Base-by-base conservation (phyloP, 2,113 vertebrate genomes). In the Gymnarchus niloticus region DNA sequence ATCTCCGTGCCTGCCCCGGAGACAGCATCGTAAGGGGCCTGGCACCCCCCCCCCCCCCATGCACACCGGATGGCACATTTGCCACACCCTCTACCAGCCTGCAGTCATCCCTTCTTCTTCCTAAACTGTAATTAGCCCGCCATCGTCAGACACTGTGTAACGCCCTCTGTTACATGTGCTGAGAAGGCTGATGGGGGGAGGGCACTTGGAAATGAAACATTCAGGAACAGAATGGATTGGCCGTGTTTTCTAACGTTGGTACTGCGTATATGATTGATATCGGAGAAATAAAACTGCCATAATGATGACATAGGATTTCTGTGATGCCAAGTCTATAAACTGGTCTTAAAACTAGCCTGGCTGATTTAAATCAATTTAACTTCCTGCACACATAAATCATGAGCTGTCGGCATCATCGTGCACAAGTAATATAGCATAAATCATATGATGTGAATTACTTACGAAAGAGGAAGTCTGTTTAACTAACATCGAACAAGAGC, bases 301-400 rank as follows among this genome's bases (percentile, higher is more conserved):
- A 28, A 73, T 33, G 41, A 37, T 41, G 14, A 73, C 19, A 41
- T 73, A 73, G 41, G 65, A 73, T 33, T 37, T 41, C 65, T 41
- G 33, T 73, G 65, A 1, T 33, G 37, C 65, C 41, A 17, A 73
- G 5, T 12, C 65, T 73, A 73, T 73, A 41, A 33, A 73, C 37
- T 28, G 65, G 65, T 37, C 33, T 37, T 73, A 73, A 73, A 73
- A 69, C 28, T 28, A 37, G 61, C 65, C 65, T 33, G 14, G 28
- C 14, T 33, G 41, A 73, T 73, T 73, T 73, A 73, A 73, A 73
- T 73, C 65, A 19, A 73, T 73, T 73, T 73, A 73, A 17, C 65
- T 73, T 19, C 19, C 10, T 17, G 65, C 33, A 73, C 65, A 19
- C 19, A 33, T 73, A 41, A 73, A 73, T 41, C 12, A 1, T 73